Base-by-base conservation (phyloP, 2,113 vertebrate genomes). In the Rhea pennata region DNA sequence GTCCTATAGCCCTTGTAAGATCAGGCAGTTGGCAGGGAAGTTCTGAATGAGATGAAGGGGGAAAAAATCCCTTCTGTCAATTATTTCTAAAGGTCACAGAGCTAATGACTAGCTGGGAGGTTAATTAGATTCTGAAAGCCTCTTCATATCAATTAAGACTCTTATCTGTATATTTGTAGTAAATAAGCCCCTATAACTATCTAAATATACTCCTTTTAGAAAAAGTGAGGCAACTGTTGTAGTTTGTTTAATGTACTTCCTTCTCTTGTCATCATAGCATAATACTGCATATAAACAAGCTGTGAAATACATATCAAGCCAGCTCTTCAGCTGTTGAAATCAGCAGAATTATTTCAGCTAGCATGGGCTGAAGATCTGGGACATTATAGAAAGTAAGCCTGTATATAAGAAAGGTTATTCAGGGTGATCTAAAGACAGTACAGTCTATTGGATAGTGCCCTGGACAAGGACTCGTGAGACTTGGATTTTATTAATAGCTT, bases 41-140 rank as follows among this genome's bases (percentile, higher is more conserved):
- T 98, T 98, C 96, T 98, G 98, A 98, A 98, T 98, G 98, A 97
- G 90, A 84, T 65, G 91, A 95, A 96, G 61, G 95, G 89, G 82
- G 91, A 96, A 96, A 81, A 97, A 95, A 95, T 96, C 93, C 94
- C 97, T 98, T 97, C 97, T 99, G 98, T 99, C 99, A 99, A 99
- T 99, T 99, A 99, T 99, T 99, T 99, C 98, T 98, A 99, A 99
- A 99, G 99, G 99, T 99, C 98, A 99, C 97, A 98, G 98, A 99
- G 98, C 99, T 99, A 99, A 99, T 99, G 98, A 99, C 98, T 99
- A 99, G 97, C 98, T 98, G 98, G 98, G 98, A 98, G 98, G 98
- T 98, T 99, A 99, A 99, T 99, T 99, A 99, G 98, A 99, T 99
- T 99, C 98, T 98, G 97, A 98, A 99, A 99, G 98, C 97, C 98